These are phyloP conservation scores for Megamerina dolium DNA, from an alignment of 2,888 invertebrate species.

Conservation along the genomic window DNA sequence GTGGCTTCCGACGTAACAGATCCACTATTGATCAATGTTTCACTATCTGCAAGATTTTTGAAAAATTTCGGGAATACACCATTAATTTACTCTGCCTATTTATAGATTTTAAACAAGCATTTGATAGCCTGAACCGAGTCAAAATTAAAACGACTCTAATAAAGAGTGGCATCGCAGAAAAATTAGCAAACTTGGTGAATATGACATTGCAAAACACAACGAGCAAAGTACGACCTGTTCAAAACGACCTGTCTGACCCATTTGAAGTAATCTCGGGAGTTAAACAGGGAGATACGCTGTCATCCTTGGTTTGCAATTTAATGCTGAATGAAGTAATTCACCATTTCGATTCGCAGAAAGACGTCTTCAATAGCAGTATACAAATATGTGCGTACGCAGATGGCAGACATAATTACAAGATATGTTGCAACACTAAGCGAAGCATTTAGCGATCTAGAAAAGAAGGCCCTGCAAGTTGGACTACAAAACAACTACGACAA, in stretches of 20 bases:
- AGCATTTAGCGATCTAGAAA: constrained; percentile 1
- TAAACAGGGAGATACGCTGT: too few relatives aligned
- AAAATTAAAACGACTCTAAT: not conserved
- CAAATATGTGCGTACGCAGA: too few relatives aligned
- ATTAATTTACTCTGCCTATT: constrained; percentile 5
- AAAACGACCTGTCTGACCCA: too few relatives aligned
- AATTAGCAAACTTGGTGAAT: not conserved
- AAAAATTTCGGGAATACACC: constrained; percentile 1
- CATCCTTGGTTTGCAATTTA: too few relatives aligned
- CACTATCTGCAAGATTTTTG: constrained; percentile 5
- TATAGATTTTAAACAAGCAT: too few relatives aligned
- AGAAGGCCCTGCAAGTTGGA: constrained; percentile 1
- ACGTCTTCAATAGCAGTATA: not conserved
- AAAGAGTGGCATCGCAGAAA: constrained; percentile 1
- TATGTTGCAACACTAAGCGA: too few relatives aligned
- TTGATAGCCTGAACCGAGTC: too few relatives aligned
- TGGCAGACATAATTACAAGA: too few relatives aligned
- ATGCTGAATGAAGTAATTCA: not conserved
- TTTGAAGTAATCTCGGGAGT: too few relatives aligned
- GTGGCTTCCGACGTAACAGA: constrained; percentile 5
- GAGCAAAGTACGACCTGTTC: constrained; percentile 1
- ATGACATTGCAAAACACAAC: constrained; percentile 1
- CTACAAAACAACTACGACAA: constrained; percentile 2
- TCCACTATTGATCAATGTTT: constrained; percentile 10
- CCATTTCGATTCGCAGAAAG: not conserved